Evolutionary conservation across 2,888 invertebrate species (phyloP).

Genomic region (Andrena bucephala): DNA sequence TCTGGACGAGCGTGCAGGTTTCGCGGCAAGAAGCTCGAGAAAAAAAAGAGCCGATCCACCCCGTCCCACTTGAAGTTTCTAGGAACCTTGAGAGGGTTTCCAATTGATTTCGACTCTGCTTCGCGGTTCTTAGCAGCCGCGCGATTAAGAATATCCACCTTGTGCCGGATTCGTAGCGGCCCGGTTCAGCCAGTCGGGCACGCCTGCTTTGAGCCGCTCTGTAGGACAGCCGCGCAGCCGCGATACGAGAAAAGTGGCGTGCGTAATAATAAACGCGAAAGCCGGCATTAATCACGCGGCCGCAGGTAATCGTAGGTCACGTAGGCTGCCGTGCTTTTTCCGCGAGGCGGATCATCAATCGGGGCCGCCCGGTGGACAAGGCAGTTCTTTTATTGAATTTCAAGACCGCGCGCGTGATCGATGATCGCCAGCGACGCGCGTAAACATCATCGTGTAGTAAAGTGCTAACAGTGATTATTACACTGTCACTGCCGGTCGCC

Average conservation of each 20-base stretch:
- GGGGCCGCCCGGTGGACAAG: conserved; percentile 3
- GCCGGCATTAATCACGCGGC: conserved; percentile 44
- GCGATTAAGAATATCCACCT: background rate
- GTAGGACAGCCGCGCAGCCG: background rate
- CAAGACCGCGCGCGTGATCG: conserved; percentile 55
- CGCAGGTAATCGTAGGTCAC: conserved; percentile 42
- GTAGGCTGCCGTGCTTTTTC: conserved; percentile 17
- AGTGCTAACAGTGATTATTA: conserved; percentile 65
- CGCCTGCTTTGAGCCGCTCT: background rate
- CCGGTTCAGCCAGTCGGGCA: background rate
- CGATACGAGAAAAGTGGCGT: conserved; percentile 23
- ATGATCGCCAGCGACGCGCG: conserved; percentile 37
- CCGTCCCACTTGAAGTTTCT: conserved; percentile 15
- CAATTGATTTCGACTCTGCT: background rate
- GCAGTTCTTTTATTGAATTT: conserved; percentile 41
- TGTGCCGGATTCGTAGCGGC: background rate
- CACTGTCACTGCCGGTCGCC: conserved; percentile 60
- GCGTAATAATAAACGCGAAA: conserved; percentile 45
- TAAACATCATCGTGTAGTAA: conserved; percentile 54
- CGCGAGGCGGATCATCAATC: conserved; percentile 26
- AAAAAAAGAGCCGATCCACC: conserved; percentile 22
- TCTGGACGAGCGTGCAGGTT: conserved; percentile 48
- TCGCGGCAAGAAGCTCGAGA: conserved; percentile 31
- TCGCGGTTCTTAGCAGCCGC: background rate
- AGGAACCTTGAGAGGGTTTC: background rate